Base-by-base conservation (phyloP, 2,888 invertebrate genomes). In the Luperina nickerlii region DNA sequence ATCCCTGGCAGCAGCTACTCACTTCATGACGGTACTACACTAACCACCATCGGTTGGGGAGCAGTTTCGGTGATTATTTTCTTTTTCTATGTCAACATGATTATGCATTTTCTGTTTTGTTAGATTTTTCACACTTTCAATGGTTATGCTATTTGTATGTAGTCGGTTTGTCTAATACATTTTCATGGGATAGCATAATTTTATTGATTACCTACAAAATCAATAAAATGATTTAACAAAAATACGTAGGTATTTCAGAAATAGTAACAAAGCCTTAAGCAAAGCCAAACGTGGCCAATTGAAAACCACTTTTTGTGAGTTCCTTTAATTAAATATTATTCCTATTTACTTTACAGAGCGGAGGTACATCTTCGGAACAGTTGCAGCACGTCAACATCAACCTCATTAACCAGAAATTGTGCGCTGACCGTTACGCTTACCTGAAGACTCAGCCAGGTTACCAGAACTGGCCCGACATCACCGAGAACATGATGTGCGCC, bases 401-500 rank as follows among this genome's bases (percentile, higher is more conserved):
- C 38, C 84, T 93, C 8, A 93, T 97, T 48, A 92, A 93, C 87
- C 95, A 94, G 32, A 9, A 85, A 0, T 0, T 90, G 0, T 97
- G 97, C 84, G 89, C 89, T 13, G 76, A 84, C 0, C 92, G 94
- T 2, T 97, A 97, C 81, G 88, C 87, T 2, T 75, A 74, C 32
- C 78, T 92, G 63, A 92, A 92, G 79, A 86, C 89, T 1, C 90
- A 70, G 74, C 90, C 92, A 7, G 90, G 90, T n/a, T 91, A 54
- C 84, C 51, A 57, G 57, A 20, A 45, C 78, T 92, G 79, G 90
- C 92, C 88, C 38, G 90, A 90, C 57, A 90, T 96, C 60, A 94
- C 94, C 4, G 86, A 87, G 13, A 91, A 91, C 76, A 96, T 96
- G 96, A 74, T 96, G 76, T 96, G 96, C 88, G 93, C 96, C 13